A percentile compares a stretch with the other conserved stretches of the same genome.
These are phyloP conservation scores for Carduelis carduelis DNA, from an alignment of 2,797 vertebrate genomes.

Conservation along the genomic window DNA sequence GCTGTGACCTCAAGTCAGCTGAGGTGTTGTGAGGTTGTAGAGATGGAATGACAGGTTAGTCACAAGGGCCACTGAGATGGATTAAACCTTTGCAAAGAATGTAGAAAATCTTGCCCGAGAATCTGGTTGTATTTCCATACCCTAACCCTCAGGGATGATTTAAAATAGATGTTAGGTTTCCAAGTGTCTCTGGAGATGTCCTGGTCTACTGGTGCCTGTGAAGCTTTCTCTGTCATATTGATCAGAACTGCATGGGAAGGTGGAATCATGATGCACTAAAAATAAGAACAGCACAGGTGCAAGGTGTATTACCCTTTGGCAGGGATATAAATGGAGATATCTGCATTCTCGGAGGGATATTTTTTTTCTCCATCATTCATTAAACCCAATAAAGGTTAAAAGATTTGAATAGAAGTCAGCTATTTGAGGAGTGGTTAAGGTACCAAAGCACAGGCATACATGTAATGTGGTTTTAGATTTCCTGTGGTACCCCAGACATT, in stretches of 20 bases:
- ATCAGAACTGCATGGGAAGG: not conserved
- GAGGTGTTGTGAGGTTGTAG: not conserved
- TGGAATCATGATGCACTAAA: not conserved
- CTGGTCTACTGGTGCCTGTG: not conserved
- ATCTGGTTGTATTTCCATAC: not conserved
- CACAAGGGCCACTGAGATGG: not conserved
- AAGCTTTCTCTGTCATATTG: not conserved
- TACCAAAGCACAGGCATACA: not conserved
- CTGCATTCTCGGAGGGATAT: not conserved
- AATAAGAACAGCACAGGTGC: not conserved
- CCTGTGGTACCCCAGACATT: not conserved
- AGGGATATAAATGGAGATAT: not conserved
- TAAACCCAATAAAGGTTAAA: not conserved
- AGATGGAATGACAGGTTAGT: not conserved
- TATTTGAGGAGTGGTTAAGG: not conserved
- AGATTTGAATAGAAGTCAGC: not conserved
- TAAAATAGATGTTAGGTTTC: not conserved
- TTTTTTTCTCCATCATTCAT: not conserved
- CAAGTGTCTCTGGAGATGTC: not conserved
- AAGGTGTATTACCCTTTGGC: not conserved
- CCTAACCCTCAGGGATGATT: rapidly evolving
- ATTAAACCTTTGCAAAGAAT: not conserved
- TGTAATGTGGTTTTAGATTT: not conserved
- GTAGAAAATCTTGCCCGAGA: not conserved
- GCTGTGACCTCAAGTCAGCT: not conserved